Evolutionary conservation across 2,888 invertebrate genomes (phyloP), one percentile per base, ranked within the genome.

Genomic region (Drosophila falleni): DNA sequence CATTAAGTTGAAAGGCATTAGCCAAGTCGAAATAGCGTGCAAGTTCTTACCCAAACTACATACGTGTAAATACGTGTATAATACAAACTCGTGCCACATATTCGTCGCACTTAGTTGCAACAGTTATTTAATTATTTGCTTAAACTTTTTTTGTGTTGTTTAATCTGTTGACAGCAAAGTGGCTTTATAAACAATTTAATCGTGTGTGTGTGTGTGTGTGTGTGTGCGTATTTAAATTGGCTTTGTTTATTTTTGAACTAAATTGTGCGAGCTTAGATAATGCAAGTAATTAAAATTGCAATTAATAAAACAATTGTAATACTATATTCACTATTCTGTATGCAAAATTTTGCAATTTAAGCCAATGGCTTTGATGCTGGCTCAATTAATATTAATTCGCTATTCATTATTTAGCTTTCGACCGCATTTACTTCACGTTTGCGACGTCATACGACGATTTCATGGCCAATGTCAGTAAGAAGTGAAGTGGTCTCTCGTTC

Each of bases 381-480:
- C 37, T 46, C 15, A 31, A 56, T 63, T 16, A 56, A 33, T 63
- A 23, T 33, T 39, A 19, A n/a, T 41, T 50, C 26, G 11, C 11
- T 39, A 16, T 37, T 51, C 56, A 39, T 70, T 39, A 11, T 49
- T 61, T 42, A 16, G 42, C 26, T 16, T 58, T 65, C 33, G 26
- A 44, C 16, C 46, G 39, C 69, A 74, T 37, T 54, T 63, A 74
- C 77, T 79, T 69, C 19, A 77, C 47, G 62, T 49, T 47, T 41
- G 26, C 73, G 66, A 86, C 86, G 87, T 87, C 87, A 87, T 51
- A 71, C 55, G 33, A 29, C 54, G 47, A 56, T 66, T 87, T 86
- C 87, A 87, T 80, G 87, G 87, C 79, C 87, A 87, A 87, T 84
- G 86, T 53, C 87, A 82, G 64, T 49, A 72, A 83, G 74, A 77